Evolutionary conservation across 2,113 vertebrate genomes (phyloP), one percentile per base, ranked within the genome.

Genomic region (Mus spicilegus): DNA sequence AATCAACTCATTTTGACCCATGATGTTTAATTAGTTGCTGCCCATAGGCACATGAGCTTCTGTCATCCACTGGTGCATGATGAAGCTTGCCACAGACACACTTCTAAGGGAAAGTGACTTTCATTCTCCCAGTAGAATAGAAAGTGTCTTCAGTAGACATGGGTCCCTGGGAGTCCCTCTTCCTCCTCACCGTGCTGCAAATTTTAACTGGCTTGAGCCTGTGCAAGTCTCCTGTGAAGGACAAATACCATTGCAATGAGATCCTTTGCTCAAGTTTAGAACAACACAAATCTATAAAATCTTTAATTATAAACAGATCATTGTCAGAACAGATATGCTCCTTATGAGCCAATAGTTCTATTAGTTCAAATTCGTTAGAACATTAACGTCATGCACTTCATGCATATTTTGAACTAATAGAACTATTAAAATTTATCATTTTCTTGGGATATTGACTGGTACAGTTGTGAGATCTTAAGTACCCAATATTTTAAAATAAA

Each of bases 61-160:
- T 9, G 19, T n/a, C 33, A 26, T n/a, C 5, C 80, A n/a, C 80
- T 58, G 2, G 80, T 12, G 2, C 9, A 3, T 61, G 51, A 36
- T n/a, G 36, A 82, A 39, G 54, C 20, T 39, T 13, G 20, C 36
- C 17, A 39, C 13, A 12, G 2, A 39, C 36, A 58, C 54, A 39
- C 80, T 58, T 33, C 80, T 39, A 36, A 82, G 54, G 36, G 39
- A 24, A 39, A n/a, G 54, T 56, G 54, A 26, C 33, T n/a, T n/a
- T 24, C 33, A 36, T 5, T 58, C 54, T 5, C 10, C 20, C 2
- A 3, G 33, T 3, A 24, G 19, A 17, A 20, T 51, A 4, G 1
- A 58, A 56, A 81, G 28, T 20, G 36, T 58, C 78, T 24, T n/a
- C 6, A 24, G 54, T 58, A 7, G 33, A 24, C 2, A 36, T n/a